Conservation (phyloP, 2,888 invertebrate genomes). For the Drosophila mercatorum region DNA sequence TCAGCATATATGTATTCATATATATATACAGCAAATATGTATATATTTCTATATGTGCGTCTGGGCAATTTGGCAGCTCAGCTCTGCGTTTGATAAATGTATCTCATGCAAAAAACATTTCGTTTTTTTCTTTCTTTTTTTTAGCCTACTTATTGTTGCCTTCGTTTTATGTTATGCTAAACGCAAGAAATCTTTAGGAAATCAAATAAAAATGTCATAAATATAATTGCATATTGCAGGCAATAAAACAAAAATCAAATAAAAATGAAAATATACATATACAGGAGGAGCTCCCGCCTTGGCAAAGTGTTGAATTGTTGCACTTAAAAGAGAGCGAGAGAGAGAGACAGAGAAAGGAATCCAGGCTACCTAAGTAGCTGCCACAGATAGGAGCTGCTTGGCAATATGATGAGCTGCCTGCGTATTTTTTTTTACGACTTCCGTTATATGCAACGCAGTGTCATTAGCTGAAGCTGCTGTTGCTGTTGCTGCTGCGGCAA, state of each 20-base stretch:
- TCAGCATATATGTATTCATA: slow-evolving; percentile 25
- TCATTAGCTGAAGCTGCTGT: slow-evolving; percentile 53
- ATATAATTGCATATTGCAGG: slow-evolving; percentile 66
- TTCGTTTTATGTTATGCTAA: slow-evolving; percentile 59
- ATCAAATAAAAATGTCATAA: slow-evolving; percentile 76
- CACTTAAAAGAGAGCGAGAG: slow-evolving; percentile 1
- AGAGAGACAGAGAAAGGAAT: neutral
- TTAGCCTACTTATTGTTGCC: slow-evolving; percentile 16
- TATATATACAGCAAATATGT: neutral
- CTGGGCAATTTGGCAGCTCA: slow-evolving; percentile 65
- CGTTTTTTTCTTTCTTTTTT: neutral
- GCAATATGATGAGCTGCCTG: slow-evolving; percentile 42
- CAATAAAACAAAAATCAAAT: slow-evolving; percentile 40
- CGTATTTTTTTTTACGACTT: slow-evolving; percentile 41
- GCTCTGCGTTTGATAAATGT: slow-evolving; percentile 69
- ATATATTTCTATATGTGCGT: slow-evolving; percentile 28
- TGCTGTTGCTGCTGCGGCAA: slow-evolving; percentile 17
- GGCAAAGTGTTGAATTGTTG: slow-evolving; percentile 32
- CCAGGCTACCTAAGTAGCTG: slow-evolving; percentile 19
- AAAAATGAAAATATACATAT: slow-evolving; percentile 13
- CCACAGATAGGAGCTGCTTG: slow-evolving; percentile 32
- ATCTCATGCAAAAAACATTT: slow-evolving; percentile 41
- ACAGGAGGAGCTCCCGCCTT: slow-evolving; percentile 11
- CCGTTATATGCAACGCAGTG: slow-evolving; percentile 42
- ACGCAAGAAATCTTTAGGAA: slow-evolving; percentile 69